These are phyloP conservation scores for Acronicta aceris DNA, from an alignment of 2,888 invertebrate genomes.

Conservation along the genomic window DNA sequence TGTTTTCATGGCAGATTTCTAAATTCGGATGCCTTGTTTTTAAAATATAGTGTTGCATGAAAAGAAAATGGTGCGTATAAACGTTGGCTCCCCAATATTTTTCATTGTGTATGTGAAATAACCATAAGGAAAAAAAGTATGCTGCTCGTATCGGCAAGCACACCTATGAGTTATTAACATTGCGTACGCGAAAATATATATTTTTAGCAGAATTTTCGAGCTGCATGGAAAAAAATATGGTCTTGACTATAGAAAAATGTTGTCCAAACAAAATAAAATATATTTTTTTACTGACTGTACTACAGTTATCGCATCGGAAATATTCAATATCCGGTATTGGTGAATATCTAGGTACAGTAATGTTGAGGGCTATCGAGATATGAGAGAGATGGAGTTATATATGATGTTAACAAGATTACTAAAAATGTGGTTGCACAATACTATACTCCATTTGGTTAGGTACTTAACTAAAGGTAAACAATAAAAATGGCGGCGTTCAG, in stretches of 20 bases:
- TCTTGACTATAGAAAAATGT: too few relatives aligned
- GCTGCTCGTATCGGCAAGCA: slow-evolving; percentile 31
- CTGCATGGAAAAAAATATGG: neutral
- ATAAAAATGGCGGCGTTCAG: too few relatives aligned
- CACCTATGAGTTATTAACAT: slow-evolving; percentile 33
- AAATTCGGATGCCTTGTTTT: neutral
- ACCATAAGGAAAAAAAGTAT: slow-evolving; percentile 34
- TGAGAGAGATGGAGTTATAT: too few relatives aligned
- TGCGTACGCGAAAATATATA: slow-evolving; percentile 10
- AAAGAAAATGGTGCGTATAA: slow-evolving; percentile 29
- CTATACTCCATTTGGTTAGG: too few relatives aligned
- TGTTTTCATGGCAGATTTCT: too few relatives aligned
- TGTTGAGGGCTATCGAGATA: too few relatives aligned
- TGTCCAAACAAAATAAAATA: too few relatives aligned
- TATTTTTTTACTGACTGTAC: too few relatives aligned
- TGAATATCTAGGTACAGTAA: neutral
- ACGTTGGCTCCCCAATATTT: slow-evolving; percentile 37
- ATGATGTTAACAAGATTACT: too few relatives aligned
- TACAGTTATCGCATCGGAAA: too few relatives aligned
- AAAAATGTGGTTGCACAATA: too few relatives aligned
- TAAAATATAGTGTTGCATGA: slow-evolving; percentile 7
- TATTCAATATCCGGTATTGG: neutral
- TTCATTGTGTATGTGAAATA: slow-evolving; percentile 17
- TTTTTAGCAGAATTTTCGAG: slow-evolving; percentile 6
- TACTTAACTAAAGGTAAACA: too few relatives aligned